These are phyloP conservation scores for Antheraea yamamai DNA, from an alignment of 2,888 invertebrate genomes.

Conservation along the genomic window DNA sequence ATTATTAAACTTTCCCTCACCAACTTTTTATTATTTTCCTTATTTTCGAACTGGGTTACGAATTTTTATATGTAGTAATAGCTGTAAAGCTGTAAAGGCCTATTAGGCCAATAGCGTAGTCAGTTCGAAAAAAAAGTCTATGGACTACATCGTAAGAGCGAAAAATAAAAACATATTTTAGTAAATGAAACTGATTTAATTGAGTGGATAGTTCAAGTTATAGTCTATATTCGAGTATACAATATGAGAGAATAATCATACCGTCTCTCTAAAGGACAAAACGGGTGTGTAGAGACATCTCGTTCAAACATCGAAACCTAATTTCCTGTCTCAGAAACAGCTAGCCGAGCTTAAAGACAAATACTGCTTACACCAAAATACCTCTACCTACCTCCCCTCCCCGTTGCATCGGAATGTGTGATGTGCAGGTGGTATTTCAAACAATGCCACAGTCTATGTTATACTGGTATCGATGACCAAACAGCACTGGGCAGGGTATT, in stretches of 20 bases:
- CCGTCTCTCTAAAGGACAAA: constrained; percentile 38
- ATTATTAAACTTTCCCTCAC: too few relatives aligned
- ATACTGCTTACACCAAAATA: constrained; percentile 58
- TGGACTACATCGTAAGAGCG: too few relatives aligned
- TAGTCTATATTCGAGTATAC: neutral
- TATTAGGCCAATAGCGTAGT: too few relatives aligned
- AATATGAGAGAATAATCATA: neutral
- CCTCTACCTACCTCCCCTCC: constrained; percentile 40
- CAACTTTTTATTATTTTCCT: too few relatives aligned
- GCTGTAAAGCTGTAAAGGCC: too few relatives aligned
- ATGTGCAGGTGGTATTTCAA: constrained; percentile 32
- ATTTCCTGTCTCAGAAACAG: constrained; percentile 80
- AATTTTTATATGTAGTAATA: too few relatives aligned
- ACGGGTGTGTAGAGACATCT: constrained; percentile 47
- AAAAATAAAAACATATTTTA: too few relatives aligned
- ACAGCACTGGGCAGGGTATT: constrained; percentile 25
- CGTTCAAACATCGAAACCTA: constrained; percentile 78
- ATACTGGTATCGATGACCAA: constrained; percentile 34
- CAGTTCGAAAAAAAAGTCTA: too few relatives aligned
- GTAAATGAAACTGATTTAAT: too few relatives aligned
- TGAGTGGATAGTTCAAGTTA: neutral
- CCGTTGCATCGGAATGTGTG: constrained; percentile 6
- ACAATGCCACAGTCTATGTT: constrained; percentile 39
- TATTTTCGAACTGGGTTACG: too few relatives aligned
- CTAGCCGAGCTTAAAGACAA: constrained; percentile 72